Base-by-base conservation (phyloP, 2,797 vertebrate genomes). In the Tachyglossus aculeatus region DNA sequence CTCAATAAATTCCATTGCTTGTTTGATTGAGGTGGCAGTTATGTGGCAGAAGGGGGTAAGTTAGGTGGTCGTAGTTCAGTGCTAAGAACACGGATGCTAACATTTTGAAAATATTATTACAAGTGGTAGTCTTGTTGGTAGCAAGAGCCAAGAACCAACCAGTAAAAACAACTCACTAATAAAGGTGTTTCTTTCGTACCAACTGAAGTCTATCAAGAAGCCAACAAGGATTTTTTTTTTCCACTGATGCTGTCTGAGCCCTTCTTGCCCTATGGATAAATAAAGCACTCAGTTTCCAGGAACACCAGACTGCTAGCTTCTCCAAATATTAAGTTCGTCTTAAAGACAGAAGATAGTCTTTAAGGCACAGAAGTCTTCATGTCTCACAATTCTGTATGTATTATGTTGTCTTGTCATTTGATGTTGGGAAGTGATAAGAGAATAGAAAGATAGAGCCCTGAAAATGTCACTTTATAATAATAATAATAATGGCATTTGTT, bases 51-150 rank as follows among this genome's bases (percentile, higher is more conserved):
- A n/a, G n/a, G n/a, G n/a, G 9, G 31, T 5, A 31, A 5, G 15
- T 3, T 48, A 21, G 7, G 27, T 59, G 53, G 36, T 25, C 37
- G 25, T 29, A 34, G 12, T 13, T 47, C 19, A 16, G 22, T 12
- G 9, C 6, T 51, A 47, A 33, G 16, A 2, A 1, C 12, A 31
- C 5, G n/a, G 34, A 48, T 1, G 1, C 12, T 0, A 0, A 10
- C 25, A 16, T 69, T 71, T 64, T 16, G 33, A 31, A 57, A 60
- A 56, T 34, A 34, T 31, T 33, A 51, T 47, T 67, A 32, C 39
- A 11, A 9, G 11, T 9, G 24, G 34, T 36, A 7, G 1, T 36
- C 66, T 24, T 18, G 18, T 10, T 22, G 37, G 33, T 33, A 25
- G 18, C 33, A 27, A 50, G 22, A 7, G 19, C 25, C 19, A 24